These are phyloP conservation scores for Taphrorychus bicolor DNA, from an alignment of 2,888 invertebrate species.

Conservation along the genomic window DNA sequence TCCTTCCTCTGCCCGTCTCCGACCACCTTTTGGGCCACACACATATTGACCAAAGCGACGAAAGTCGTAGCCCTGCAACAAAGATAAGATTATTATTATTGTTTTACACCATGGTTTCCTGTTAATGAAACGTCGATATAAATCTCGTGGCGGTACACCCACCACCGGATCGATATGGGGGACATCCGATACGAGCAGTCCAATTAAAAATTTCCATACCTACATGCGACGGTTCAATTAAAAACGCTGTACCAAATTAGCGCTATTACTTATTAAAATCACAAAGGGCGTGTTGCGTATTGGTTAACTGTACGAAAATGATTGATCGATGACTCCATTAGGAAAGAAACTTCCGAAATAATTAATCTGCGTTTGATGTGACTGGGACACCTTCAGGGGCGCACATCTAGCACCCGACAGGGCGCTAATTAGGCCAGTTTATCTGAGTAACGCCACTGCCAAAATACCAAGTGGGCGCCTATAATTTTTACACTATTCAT, in stretches of 20 bases:
- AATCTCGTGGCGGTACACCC: not conserved
- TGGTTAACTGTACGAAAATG: slow-evolving; percentile 43
- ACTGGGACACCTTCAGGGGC: slow-evolving; percentile 32
- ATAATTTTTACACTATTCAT: slow-evolving; percentile 29
- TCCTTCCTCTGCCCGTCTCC: slow-evolving; percentile 43
- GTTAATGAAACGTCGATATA: slow-evolving; percentile 1
- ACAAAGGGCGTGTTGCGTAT: slow-evolving; percentile 32
- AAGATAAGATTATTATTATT: slow-evolving; percentile 28
- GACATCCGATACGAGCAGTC: not conserved
- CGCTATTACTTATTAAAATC: slow-evolving; percentile 31
- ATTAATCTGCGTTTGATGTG: slow-evolving; percentile 50
- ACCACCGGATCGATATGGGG: not conserved
- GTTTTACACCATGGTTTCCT: slow-evolving; percentile 16
- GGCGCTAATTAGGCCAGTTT: not conserved
- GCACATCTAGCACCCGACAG: slow-evolving; percentile 13
- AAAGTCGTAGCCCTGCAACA: slow-evolving; percentile 46
- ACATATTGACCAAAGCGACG: slow-evolving; percentile 49
- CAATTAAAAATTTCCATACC: not conserved
- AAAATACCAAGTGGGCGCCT: too few species aligned
- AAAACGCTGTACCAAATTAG: slow-evolving; percentile 15
- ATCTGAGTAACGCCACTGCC: not conserved
- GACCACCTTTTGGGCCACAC: slow-evolving; percentile 47
- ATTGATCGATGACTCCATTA: slow-evolving; percentile 48
- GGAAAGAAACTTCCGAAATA: slow-evolving; percentile 49
- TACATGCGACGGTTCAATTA: not conserved